Conservation (phyloP, 1,140 invertebrate species). For the Atta colombica region DNA sequence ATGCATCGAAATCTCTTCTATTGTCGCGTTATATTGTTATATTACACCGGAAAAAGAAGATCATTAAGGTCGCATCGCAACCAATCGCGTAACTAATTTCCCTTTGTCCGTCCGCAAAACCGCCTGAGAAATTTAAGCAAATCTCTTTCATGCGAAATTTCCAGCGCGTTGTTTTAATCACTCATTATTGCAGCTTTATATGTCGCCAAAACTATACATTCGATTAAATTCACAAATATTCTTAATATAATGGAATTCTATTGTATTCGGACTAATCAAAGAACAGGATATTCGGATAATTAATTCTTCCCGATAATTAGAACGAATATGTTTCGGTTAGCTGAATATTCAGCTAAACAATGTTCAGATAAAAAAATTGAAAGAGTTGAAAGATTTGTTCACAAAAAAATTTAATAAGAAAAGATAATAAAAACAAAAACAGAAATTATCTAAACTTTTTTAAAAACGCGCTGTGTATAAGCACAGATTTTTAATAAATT, state of each 20-base stretch:
- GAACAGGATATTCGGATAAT: neutral
- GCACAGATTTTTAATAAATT: neutral
- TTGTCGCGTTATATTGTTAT: slow-evolving; percentile 22
- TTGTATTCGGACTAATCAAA: neutral
- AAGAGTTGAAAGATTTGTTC: neutral
- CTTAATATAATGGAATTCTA: neutral
- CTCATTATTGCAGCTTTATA: neutral
- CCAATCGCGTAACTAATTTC: slow-evolving; percentile 47
- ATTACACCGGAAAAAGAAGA: slow-evolving; percentile 1
- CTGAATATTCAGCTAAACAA: neutral
- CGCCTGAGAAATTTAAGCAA: slow-evolving; percentile 1
- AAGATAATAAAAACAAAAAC: neutral
- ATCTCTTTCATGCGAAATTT: slow-evolving; percentile 18
- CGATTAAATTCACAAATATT: neutral
- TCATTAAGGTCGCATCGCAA: slow-evolving; percentile 44
- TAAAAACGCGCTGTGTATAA: neutral
- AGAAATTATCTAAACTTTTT: neutral
- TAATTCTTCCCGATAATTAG: neutral
- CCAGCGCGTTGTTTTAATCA: neutral
- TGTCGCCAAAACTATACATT: neutral
- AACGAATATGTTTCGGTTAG: neutral
- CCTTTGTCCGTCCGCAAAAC: slow-evolving; percentile 23
- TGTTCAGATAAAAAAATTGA: neutral
- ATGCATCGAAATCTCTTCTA: slow-evolving; percentile 1
- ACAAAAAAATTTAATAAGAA: neutral